phyloP scores from a whole-genome alignment of 2,797 vertebrate species.

The Spondyliosoma cantharus region DNA sequence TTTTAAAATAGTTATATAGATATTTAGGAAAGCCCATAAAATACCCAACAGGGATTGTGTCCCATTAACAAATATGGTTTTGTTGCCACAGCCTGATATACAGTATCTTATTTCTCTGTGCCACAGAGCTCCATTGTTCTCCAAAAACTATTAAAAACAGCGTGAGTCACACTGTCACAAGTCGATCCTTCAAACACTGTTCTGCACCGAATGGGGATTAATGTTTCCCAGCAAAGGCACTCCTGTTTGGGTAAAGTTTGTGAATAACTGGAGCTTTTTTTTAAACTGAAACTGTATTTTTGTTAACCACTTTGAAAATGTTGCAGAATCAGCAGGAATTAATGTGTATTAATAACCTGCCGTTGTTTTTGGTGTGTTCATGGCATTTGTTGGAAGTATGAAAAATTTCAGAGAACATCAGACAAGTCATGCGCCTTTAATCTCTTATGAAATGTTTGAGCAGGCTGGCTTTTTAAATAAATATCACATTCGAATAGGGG shows the following conservation, averaged over 20 bases:
- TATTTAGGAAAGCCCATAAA: not conserved
- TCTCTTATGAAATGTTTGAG: not conserved
- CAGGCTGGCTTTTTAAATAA: not conserved
- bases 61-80: not conserved
- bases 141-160: not conserved
- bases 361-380: not conserved
- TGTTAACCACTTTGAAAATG: not conserved
- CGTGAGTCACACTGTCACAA: not conserved
- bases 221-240: not conserved
- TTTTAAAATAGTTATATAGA: not conserved
- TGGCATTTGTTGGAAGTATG: not conserved
- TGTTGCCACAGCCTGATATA: not conserved
- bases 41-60: not conserved
- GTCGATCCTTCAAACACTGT: not conserved
- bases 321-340: not conserved
- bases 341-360: not conserved
- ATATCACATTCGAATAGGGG: not conserved
- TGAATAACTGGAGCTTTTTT: not conserved
- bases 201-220: not conserved
- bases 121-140: not conserved
- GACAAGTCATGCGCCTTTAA: not conserved
- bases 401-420: not conserved
- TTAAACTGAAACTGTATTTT: not conserved
- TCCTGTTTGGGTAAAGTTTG: not conserved
- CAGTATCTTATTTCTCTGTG: not conserved